A percentile compares a stretch with the other conserved stretches of the same genome.
These are phyloP conservation scores for Ciconia stormi DNA, from an alignment of 2,113 vertebrate species.

Conservation along the genomic window DNA sequence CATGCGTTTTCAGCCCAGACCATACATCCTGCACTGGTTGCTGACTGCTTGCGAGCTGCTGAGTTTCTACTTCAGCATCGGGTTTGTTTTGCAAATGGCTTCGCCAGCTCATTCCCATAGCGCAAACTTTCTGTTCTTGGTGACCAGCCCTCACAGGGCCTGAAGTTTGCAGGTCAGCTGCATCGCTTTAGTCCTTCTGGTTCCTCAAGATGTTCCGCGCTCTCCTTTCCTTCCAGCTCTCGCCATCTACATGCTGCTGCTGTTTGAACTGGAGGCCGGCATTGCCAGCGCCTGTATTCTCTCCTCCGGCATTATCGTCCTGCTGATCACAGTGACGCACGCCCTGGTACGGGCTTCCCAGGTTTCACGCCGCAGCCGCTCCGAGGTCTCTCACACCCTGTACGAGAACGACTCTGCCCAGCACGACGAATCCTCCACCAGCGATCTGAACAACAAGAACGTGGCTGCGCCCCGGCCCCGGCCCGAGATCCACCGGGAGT, in stretches of 20 bases:
- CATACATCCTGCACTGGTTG: fast-evolving
- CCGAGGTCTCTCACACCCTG: conserved; percentile 61
- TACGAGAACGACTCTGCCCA: conserved; percentile 78
- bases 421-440: background rate
- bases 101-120: background rate
- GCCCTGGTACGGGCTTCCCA: conserved; percentile 74
- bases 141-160: background rate
- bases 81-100: background rate
- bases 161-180: background rate
- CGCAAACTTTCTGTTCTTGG: fast-evolving
- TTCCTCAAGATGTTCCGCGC: background rate
- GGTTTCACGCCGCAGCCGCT: conserved; percentile 4
- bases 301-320: conserved; percentile 78
- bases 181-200: background rate
- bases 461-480: conserved; percentile 50
- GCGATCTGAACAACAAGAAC: conserved; percentile 68
- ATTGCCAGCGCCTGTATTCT: conserved; percentile 83
- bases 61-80: background rate
- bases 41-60: fast-evolving
- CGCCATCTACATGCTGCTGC: conserved; percentile 86
- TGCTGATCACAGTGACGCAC: conserved; percentile 78
- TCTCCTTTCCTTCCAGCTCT: conserved; percentile 67
- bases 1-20: fast-evolving
- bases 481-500: conserved; percentile 74
- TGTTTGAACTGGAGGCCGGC: conserved; percentile 82